Conservation (phyloP, 2,113 vertebrate species). For the Anguilla japonica region DNA sequence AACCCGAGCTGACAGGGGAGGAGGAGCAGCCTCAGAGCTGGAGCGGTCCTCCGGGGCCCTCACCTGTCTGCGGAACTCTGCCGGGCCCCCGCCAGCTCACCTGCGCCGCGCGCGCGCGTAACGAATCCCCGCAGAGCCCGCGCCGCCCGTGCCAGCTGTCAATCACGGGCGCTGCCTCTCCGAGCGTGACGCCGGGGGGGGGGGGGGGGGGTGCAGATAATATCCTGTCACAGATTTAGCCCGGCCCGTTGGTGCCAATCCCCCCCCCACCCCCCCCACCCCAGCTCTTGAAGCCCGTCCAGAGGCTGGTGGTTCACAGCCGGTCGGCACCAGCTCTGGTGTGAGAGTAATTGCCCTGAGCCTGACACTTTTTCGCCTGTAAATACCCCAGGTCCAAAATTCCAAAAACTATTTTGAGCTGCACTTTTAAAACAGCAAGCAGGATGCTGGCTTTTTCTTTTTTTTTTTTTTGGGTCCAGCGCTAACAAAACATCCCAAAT, state of each 20-base stretch:
- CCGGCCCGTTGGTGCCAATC: not conserved
- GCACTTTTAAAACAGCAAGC: not conserved
- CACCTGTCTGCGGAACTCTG: not conserved
- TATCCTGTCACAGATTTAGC: not conserved
- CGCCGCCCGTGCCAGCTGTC: slow-evolving; percentile 11
- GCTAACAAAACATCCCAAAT: not conserved
- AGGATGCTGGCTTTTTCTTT: not conserved
- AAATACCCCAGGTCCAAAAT: not conserved
- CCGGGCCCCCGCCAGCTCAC: slow-evolving; percentile 19
- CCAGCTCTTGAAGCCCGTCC: not conserved
- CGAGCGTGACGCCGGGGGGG: not conserved
- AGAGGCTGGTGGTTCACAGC: not conserved
- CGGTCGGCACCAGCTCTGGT: not conserved
- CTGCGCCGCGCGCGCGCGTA: slow-evolving; percentile 4
- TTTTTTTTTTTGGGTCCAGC: not conserved
- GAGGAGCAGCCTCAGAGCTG: not conserved
- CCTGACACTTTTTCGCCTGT: not conserved
- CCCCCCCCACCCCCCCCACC: not conserved
- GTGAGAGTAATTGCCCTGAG: not conserved
- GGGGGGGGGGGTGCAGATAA: slow-evolving; percentile 12
- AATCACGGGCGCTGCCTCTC: not conserved
- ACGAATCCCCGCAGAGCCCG: not conserved
- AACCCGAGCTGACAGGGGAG: not conserved
- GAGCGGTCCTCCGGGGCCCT: not conserved
- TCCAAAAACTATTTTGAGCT: not conserved